Conservation (phyloP, 1,140 invertebrate species). For the Holcopasites calliopsidis region DNA sequence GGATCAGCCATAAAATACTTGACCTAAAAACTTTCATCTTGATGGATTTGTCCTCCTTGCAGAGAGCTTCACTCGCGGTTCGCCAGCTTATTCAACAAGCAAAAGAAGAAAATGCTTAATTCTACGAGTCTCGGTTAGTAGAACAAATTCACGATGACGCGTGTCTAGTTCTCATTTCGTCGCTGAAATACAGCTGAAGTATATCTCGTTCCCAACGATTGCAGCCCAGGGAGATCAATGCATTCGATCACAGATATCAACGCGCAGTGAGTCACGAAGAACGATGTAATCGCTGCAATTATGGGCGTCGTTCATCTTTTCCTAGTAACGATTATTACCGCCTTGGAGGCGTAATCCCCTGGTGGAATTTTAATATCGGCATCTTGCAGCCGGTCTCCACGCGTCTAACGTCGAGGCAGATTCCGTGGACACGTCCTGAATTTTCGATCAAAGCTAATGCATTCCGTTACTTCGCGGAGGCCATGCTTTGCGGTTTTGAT, state of each 20-base stretch:
- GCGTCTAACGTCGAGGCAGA: conserved; percentile 5
- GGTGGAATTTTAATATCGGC: not conserved
- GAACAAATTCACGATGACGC: not conserved
- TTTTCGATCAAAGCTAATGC: conserved; percentile 41
- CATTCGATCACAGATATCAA: too few species aligned
- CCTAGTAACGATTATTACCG: too few species aligned
- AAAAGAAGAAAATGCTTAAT: not conserved
- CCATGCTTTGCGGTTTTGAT: conserved; percentile 25
- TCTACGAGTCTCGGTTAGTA: too few species aligned
- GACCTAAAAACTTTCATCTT: conserved; percentile 24
- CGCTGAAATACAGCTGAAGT: too few species aligned
- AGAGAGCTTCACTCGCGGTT: not conserved
- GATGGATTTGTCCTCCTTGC: conserved; percentile 20
- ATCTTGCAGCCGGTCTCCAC: conserved; percentile 20
- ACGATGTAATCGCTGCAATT: not conserved
- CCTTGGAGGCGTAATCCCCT: not conserved
- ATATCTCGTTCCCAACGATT: not conserved
- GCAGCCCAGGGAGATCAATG: not conserved
- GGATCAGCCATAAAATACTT: conserved; percentile 2
- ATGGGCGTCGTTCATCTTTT: not conserved
- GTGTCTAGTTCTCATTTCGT: not conserved
- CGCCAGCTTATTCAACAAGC: not conserved
- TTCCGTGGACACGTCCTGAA: conserved; percentile 10
- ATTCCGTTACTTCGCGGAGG: conserved; percentile 32
- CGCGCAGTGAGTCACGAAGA: not conserved